phyloP scores from a whole-genome alignment of 2,113 vertebrate genomes.

The Dasypus novemcinctus region DNA sequence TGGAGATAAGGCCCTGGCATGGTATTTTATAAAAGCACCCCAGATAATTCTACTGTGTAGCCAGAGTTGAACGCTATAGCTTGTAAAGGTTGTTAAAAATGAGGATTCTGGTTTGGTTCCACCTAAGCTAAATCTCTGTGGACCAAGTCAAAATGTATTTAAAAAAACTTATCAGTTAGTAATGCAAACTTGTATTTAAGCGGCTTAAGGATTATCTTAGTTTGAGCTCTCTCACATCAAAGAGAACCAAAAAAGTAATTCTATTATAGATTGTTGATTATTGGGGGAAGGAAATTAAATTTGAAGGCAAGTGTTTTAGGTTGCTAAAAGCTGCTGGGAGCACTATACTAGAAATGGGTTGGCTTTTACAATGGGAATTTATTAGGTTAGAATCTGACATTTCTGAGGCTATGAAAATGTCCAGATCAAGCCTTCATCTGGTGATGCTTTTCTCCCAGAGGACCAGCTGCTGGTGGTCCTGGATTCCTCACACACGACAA shows the following conservation, averaged over 20 bases:
- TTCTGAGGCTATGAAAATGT: too few species aligned
- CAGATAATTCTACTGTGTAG: background rate
- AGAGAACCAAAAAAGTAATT: constrained; percentile 4
- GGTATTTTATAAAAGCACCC: background rate
- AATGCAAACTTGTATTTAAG: constrained; percentile 13
- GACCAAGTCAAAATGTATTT: background rate
- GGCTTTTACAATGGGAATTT: too few species aligned
- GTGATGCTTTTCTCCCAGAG: too few species aligned
- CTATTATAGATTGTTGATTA: background rate
- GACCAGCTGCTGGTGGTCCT: too few species aligned
- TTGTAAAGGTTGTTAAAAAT: background rate
- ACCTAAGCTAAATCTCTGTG: background rate
- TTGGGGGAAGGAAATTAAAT: constrained; percentile 4
- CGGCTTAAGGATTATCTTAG: background rate
- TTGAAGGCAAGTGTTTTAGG: background rate
- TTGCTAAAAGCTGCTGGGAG: too few species aligned
- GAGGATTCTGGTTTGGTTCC: background rate
- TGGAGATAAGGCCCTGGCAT: background rate
- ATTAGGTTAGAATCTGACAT: too few species aligned
- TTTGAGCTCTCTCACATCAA: background rate
- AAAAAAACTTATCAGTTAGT: constrained; percentile 11
- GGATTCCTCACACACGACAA: too few species aligned
- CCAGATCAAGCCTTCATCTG: too few species aligned
- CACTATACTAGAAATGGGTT: too few species aligned
- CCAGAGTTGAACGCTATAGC: background rate